Conservation (phyloP, 1,140 invertebrate species). For the Sycobia sp. region DNA sequence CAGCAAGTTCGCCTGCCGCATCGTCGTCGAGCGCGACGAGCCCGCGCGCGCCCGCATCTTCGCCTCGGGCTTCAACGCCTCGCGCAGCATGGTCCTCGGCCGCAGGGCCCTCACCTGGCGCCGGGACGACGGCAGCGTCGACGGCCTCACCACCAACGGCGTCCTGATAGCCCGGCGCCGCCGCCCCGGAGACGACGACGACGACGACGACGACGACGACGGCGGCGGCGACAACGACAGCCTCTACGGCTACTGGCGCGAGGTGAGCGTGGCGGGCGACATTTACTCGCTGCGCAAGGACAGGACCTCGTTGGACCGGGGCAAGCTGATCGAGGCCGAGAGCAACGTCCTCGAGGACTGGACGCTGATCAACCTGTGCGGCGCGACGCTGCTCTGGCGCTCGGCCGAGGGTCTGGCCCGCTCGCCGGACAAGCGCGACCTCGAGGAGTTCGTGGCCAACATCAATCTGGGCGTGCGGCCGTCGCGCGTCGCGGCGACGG, state of each 20-base stretch:
- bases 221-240: conserved; percentile 78
- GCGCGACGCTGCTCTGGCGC: conserved; percentile 97
- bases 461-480: conserved; percentile 96
- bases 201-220: conserved; percentile 78
- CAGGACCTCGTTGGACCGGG: conserved; percentile 90
- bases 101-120: conserved; percentile 99
- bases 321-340: conserved; percentile 77
- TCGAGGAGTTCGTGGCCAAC: conserved; percentile 96
- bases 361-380: conserved; percentile 97
- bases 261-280: conserved; percentile 95
- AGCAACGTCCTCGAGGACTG: conserved; percentile 93
- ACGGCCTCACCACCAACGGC: conserved; percentile 98
- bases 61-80: conserved; percentile 97
- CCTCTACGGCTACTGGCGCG: conserved; percentile 85
- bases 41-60: conserved; percentile 90
- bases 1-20: conserved; percentile 96
- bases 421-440: conserved; percentile 89
- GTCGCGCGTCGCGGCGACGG: conserved; percentile 69
- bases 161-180: conserved; percentile 96
- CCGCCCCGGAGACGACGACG: no score
- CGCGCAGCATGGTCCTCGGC: conserved; percentile 96
- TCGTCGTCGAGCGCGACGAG: conserved; percentile 88
- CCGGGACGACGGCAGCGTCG: conserved; percentile 85
- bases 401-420: conserved; percentile 92
- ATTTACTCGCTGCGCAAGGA: conserved; percentile 93